Evolutionary conservation across 2,113 vertebrate genomes (phyloP), one percentile per base, ranked within the genome.

Genomic region (Glaucidium brasilianum): DNA sequence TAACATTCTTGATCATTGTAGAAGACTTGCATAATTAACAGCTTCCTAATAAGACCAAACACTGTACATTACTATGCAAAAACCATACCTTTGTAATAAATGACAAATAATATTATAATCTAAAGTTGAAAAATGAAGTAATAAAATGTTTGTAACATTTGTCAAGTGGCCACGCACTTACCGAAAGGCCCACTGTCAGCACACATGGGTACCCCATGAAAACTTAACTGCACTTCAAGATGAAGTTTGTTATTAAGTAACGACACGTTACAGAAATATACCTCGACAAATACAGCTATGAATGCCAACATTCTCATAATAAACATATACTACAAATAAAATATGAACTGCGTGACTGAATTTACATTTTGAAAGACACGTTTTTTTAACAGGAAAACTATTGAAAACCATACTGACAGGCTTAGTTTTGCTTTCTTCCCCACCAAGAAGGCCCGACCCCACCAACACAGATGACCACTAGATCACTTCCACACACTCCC

Each of bases 161-260:
- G 79, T 76, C 82, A 84, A 96, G 96, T 96, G 93, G 95, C 96
- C 94, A 92, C 89, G 97, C 72, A 30, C 58, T 50, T 86, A 77
- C 96, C 87, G 96, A 96, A 98, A 97, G 98, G 95, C 92, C 96
- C 90, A 67, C 29, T 96, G 96, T 95, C 95, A 85, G 92, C 32
- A 97, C 85, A 94, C 98, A 99, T 86, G 97, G 98, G 98, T 98
- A 99, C 97, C 98, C 98, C 98, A 99, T 98, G 98, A 98, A 98
- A 90, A 97, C 96, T 97, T 96, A 91, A 91, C 37, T 98, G 99
- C 99, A 99, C 99, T 99, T 99, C 99, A 99, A 99, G 98, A 98
- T 92, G 99, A 99, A 99, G 99, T 99, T 99, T 99, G 99, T 99
- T 99, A 97, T 80, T 56, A 93, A 93, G 96, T 98, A 97, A 98